phyloP scores from a whole-genome alignment of 2,888 invertebrate genomes.

The Tenodera sinensis region DNA sequence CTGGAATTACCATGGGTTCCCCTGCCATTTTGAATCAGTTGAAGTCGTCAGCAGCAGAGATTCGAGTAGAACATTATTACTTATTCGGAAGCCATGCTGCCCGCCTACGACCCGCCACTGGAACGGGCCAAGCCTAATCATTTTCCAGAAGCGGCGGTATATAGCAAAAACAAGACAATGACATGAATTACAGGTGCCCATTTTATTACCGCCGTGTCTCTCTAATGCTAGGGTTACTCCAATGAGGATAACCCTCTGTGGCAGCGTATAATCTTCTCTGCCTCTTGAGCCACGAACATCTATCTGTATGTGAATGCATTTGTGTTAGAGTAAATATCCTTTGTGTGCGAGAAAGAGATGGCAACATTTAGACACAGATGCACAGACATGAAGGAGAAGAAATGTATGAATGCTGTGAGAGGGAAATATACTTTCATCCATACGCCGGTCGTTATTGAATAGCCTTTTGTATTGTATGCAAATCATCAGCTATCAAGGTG shows the following conservation, averaged over 20 bases:
- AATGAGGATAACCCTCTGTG: background rate
- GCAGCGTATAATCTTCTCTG: background rate
- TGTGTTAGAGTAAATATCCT: background rate
- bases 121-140: conserved; percentile 5
- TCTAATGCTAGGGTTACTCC: conserved; percentile 20
- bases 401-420: too few species aligned
- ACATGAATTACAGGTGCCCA: conserved; percentile 26
- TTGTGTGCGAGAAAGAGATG: too few species aligned
- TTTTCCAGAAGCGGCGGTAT: background rate
- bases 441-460: too few species aligned
- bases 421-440: background rate
- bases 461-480: too few species aligned
- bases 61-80: conserved; percentile 13
- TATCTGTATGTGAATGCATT: background rate
- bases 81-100: conserved; percentile 20
- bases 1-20: background rate
- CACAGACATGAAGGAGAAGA: background rate
- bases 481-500: too few species aligned
- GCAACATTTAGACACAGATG: too few species aligned
- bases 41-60: background rate
- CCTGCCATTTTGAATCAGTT: background rate
- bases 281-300: background rate
- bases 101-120: background rate
- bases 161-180: conserved; percentile 11
- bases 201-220: conserved; percentile 21